phyloP scores from a whole-genome alignment of 1,140 invertebrate species.

The Chionoecetes opilio region DNA sequence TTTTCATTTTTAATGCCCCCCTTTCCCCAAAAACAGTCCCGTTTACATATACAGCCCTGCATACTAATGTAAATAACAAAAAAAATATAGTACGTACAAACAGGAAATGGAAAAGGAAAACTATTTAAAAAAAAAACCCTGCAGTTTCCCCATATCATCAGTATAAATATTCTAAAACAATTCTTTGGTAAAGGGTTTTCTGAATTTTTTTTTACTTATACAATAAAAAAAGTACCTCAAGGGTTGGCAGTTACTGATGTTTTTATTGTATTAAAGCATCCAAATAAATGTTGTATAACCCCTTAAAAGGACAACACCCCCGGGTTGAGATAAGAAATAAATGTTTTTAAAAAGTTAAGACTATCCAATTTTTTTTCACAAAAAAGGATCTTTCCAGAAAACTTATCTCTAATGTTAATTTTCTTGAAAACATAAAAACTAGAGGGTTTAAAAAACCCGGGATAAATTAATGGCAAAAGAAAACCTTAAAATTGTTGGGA shows the following conservation, averaged over 20 bases:
- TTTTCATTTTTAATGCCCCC: no score
- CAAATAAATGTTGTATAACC: background rate
- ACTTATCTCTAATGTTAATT: background rate
- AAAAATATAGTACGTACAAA: no score
- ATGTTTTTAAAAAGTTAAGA: background rate
- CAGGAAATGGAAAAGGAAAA: no score
- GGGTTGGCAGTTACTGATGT: background rate
- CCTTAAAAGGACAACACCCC: background rate
- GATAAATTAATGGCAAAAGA: slow-evolving; percentile 20
- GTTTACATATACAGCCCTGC: no score
- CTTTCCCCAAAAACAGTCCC: no score
- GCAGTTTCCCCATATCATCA: no score
- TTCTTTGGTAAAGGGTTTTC: background rate
- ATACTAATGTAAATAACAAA: no score
- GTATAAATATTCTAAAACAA: no score
- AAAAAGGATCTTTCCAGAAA: background rate
- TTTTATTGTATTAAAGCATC: slow-evolving; percentile 17
- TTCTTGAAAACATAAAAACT: background rate
- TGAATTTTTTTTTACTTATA: background rate
- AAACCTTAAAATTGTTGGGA: background rate
- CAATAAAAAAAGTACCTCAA: slow-evolving; percentile 9
- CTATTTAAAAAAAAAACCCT: no score
- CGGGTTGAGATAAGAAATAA: background rate
- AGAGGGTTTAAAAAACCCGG: background rate
- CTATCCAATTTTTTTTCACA: slow-evolving; percentile 20